Evolutionary conservation across 2,888 invertebrate species (phyloP).

Genomic region (Listrodromus nycthemerus): DNA sequence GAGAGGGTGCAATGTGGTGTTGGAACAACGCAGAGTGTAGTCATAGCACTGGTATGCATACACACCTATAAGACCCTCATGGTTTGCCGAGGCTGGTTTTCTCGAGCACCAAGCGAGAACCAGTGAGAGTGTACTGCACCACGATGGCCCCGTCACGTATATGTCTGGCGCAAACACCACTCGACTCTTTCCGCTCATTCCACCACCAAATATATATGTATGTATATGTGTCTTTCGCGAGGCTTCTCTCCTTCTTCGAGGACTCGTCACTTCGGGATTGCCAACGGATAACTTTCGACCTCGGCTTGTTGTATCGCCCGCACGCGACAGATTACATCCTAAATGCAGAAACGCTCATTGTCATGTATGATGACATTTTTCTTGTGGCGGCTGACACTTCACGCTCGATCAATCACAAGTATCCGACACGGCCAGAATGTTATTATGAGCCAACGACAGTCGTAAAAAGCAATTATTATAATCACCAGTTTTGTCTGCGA

Average conservation of each 20-base stretch:
- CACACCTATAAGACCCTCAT: constrained; percentile 28
- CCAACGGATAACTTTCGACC: constrained; percentile 4
- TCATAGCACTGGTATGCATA: constrained; percentile 17
- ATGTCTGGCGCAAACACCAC: constrained; percentile 1
- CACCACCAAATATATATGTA: neutral
- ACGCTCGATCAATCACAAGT: neutral
- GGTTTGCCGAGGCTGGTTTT: constrained; percentile 35
- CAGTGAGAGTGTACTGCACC: constrained; percentile 15
- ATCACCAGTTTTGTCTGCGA: neutral
- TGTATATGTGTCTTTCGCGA: neutral
- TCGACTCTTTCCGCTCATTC: constrained; percentile 10
- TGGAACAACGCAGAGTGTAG: constrained; percentile 37
- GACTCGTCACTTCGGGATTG: neutral
- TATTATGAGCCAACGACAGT: neutral
- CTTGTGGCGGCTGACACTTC: neutral
- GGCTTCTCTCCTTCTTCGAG: neutral
- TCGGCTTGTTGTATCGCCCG: constrained; percentile 10
- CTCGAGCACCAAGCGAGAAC: constrained; percentile 34
- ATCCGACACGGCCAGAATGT: neutral
- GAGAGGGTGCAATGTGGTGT: constrained; percentile 32
- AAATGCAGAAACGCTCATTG: neutral
- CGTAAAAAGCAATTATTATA: neutral
- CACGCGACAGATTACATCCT: neutral
- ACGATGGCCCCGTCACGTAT: neutral
- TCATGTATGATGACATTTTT: neutral